A percentile compares a stretch with the other conserved stretches of the same genome.
Conservation (phyloP, 2,797 vertebrate species). For the Micromesistius poutassou region DNA sequence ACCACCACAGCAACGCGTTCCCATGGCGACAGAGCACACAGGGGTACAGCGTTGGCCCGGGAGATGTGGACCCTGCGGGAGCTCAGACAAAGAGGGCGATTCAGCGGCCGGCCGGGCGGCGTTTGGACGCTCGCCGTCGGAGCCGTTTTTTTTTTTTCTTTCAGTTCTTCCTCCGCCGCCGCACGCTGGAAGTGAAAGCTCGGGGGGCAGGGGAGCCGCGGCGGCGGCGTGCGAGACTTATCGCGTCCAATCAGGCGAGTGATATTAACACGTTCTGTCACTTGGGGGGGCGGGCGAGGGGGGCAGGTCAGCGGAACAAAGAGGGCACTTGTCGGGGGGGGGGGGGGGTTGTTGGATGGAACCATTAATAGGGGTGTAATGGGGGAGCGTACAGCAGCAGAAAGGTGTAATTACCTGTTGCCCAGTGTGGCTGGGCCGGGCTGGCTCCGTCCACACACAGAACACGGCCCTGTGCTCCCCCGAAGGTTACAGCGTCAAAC, state of each 20-base stretch:
- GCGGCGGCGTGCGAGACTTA: conserved; percentile 55
- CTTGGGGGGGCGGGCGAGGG: conserved; percentile 40
- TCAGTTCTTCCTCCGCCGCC: not conserved
- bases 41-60: conserved; percentile 65
- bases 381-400: conserved; percentile 60
- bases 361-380: conserved; percentile 62
- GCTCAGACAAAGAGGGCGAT: not conserved
- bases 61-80: conserved; percentile 73
- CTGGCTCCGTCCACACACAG: conserved; percentile 38
- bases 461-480: conserved; percentile 25
- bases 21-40: conserved; percentile 63
- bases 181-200: conserved; percentile 17
- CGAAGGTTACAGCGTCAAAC: not conserved
- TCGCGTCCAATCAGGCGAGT: conserved; percentile 68
- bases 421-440: conserved; percentile 48
- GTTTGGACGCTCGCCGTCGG: too few relatives aligned
- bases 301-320: conserved; percentile 54
- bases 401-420: conserved; percentile 63
- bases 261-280: conserved; percentile 76
- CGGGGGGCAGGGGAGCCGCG: conserved; percentile 51
- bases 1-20: conserved; percentile 48
- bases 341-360: conserved; percentile 40
- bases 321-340: conserved; percentile 60
- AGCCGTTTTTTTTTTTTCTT: too few relatives aligned
- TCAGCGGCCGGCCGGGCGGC: not conserved